Percentiles rank a stretch among this genome's conserved stretches.
phyloP scores from a whole-genome alignment of 2,888 invertebrate species.

The Cerastis rubricosa region DNA sequence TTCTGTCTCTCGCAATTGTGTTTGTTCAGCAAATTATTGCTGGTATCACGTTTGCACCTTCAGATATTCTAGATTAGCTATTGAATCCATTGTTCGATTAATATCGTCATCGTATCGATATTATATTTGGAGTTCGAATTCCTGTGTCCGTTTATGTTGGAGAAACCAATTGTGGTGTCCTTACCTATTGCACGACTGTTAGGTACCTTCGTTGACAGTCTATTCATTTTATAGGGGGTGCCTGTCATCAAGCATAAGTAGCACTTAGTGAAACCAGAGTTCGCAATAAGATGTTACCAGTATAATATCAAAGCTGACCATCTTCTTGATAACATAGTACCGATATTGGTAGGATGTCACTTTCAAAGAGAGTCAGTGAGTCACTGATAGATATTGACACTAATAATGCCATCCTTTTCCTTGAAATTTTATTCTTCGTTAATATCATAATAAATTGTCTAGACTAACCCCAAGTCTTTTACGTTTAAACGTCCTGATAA shows the following conservation, averaged over 20 bases:
- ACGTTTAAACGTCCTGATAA: conserved; percentile 10
- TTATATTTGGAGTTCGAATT: conserved; percentile 34
- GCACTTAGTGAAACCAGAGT: conserved; percentile 33
- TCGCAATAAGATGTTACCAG: conserved; percentile 32
- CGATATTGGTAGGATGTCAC: not conserved
- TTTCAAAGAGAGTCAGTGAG: conserved; percentile 7
- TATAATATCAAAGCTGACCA: conserved; percentile 19
- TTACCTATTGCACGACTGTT: conserved; percentile 34
- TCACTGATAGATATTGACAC: not conserved
- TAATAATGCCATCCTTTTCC: not conserved
- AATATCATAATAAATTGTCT: not conserved
- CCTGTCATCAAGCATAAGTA: conserved; percentile 14
- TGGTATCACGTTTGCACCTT: conserved; percentile 61
- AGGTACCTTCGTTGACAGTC: conserved; percentile 22
- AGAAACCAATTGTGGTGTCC: conserved; percentile 43
- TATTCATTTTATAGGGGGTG: conserved; percentile 44
- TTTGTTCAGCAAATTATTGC: conserved; percentile 69
- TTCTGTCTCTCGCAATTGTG: conserved; percentile 65
- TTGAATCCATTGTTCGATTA: conserved; percentile 60
- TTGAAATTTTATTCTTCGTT: not conserved
- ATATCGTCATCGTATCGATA: conserved; percentile 44
- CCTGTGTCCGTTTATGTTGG: conserved; percentile 9
- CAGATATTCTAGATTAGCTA: conserved; percentile 59
- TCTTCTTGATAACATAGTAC: conserved; percentile 23
- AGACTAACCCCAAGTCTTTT: not conserved